Evolutionary conservation across 2,113 vertebrate species (phyloP).

Genomic region (Phalacrocorax carbo): DNA sequence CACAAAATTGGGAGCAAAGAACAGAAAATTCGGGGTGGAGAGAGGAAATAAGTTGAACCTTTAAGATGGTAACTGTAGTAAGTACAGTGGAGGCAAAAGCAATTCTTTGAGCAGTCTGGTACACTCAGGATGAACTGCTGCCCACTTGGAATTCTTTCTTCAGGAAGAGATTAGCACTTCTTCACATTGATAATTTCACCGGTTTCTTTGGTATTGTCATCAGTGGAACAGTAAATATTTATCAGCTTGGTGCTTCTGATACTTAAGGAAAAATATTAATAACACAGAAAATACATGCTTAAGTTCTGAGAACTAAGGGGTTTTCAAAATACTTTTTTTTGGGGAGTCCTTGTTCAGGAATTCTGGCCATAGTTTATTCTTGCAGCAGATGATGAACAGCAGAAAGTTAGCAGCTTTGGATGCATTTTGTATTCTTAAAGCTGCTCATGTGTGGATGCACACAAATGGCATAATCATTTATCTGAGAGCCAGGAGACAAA

Average conservation of each 20-base stretch:
- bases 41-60: background rate
- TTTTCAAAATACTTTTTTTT: background rate
- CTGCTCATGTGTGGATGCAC: background rate
- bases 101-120: background rate
- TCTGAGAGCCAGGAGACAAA: conserved; percentile 1
- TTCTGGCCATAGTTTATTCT: background rate
- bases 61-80: background rate
- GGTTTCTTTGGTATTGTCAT: background rate
- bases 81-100: background rate
- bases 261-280: background rate
- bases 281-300: background rate
- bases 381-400: background rate
- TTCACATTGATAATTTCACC: background rate
- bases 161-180: background rate
- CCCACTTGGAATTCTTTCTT: background rate
- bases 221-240: background rate
- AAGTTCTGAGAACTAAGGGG: background rate
- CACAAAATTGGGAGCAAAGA: background rate
- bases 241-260: background rate
- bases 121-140: background rate
- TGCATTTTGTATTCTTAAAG: conserved; percentile 11
- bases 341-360: background rate
- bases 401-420: background rate
- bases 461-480: background rate
- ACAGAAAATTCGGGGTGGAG: background rate